phyloP scores from a whole-genome alignment of 2,113 vertebrate species.

The Gila orcuttii region DNA sequence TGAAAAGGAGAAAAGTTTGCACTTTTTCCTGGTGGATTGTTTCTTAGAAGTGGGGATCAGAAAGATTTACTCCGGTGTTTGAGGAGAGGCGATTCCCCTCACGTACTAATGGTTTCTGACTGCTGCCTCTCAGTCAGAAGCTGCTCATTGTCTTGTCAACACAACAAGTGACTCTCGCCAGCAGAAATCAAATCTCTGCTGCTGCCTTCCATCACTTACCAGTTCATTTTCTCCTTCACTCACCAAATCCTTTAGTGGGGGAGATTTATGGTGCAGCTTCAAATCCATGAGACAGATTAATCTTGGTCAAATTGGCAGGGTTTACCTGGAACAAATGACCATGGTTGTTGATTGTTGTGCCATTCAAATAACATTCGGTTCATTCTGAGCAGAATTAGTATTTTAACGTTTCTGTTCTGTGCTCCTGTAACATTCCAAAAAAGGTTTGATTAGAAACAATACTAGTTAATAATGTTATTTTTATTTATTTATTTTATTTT shows the following conservation, averaged over 20 bases:
- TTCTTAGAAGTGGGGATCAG: conserved; percentile 4
- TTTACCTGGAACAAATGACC: conserved; percentile 20
- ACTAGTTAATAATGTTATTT: too few relatives aligned
- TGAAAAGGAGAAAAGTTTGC: conserved; percentile 23
- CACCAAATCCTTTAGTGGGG: background rate
- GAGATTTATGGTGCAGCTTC: background rate
- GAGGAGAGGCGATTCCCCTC: conserved; percentile 16
- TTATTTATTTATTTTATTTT: too few relatives aligned
- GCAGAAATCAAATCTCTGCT: background rate
- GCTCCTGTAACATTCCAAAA: too few relatives aligned
- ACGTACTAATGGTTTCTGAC: conserved; percentile 36
- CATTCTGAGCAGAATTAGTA: too few relatives aligned
- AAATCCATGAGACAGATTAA: background rate
- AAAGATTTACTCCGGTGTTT: background rate
- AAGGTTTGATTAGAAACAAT: too few relatives aligned
- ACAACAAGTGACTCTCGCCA: background rate
- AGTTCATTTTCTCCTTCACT: background rate
- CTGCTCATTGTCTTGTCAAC: conserved; percentile 8
- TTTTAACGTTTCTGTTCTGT: too few relatives aligned
- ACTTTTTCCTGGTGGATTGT: conserved; percentile 6
- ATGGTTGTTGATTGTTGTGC: background rate
- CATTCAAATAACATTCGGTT: background rate
- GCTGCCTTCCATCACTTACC: conserved; percentile 3
- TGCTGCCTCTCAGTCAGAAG: background rate
- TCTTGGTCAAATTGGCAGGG: background rate